Conservation (phyloP, 1,140 invertebrate species). For the Bombus terrestris region DNA sequence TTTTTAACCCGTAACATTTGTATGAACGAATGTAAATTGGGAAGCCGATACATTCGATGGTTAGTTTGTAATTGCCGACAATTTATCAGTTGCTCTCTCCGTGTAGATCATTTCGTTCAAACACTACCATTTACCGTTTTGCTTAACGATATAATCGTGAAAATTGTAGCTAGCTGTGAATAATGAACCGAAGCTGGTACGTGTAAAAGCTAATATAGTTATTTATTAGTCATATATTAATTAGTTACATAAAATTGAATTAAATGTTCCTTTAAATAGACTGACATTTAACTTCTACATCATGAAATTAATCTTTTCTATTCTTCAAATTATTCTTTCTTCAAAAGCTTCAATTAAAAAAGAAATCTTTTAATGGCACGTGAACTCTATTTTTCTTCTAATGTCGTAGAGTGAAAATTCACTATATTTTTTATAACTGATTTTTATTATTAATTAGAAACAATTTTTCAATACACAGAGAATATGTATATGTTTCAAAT, state of each 20-base stretch:
- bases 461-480: not conserved
- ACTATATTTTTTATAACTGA: not conserved
- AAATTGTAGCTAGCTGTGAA: not conserved
- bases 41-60: not conserved
- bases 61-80: not conserved
- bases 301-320: too few relatives aligned
- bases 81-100: not conserved
- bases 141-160: not conserved
- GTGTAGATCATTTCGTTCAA: not conserved
- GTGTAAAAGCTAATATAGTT: not conserved
- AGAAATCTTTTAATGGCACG: too few relatives aligned
- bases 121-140: not conserved
- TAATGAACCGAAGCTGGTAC: too few relatives aligned
- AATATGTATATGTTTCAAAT: not conserved
- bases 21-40: not conserved
- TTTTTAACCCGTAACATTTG: not conserved
- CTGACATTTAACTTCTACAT: too few relatives aligned
- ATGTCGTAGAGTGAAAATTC: not conserved
- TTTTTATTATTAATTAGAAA: not conserved
- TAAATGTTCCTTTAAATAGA: too few relatives aligned
- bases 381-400: too few relatives aligned
- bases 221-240: not conserved
- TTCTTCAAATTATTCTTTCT: too few relatives aligned
- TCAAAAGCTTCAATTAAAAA: too few relatives aligned
- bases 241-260: not conserved